Base-by-base conservation (phyloP, 2,113 vertebrate species). In the Leptosomus discolor region DNA sequence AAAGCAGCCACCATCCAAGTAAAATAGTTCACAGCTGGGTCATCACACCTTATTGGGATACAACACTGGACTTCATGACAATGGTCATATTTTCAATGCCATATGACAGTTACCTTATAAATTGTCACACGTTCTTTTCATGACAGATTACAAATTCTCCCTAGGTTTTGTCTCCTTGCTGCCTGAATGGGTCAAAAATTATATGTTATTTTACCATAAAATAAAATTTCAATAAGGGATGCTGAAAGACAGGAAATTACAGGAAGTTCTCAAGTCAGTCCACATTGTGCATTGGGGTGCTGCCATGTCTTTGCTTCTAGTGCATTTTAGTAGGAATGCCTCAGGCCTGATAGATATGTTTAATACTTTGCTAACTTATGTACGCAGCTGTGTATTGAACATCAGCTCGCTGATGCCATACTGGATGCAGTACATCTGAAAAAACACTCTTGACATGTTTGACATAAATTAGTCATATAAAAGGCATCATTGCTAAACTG, bases 401-500 rank as follows among this genome's bases (percentile, higher is more conserved):
- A 20, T 11, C 57, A 71, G 18, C 22, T 86, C 87, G 51, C 60
- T 93, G 75, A 89, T 92, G 95, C 74, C 76, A 82, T 56, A 34
- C 10, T 94, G 65, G 89, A 96, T 97, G 90, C 45, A 84, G 26
- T 75, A 56, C 45, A 43, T 94, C 46, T 94, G 95, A 94, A 94
- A 97, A 97, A 98, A 78, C 58, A 73, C 50, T 97, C 85, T 95
- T 98, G 97, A 97, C 97, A 97, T 71, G 30, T 77, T 94, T 98
- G 97, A 98, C 97, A 96, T 92, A 98, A 97, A 98, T 98, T 97
- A 98, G 91, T 95, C 74, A 81, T 83, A 91, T 96, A 97, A 98
- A 92, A 97, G 93, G 92, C 94, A 98, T 97, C 84, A 96, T 76
- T 96, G 93, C 85, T 98, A 98, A 98, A 97, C 95, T 94, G 88